A percentile compares a stretch with the other conserved stretches of the same genome.
Conservation (phyloP, 2,888 invertebrate species). For the Trissoscelio sp. region DNA sequence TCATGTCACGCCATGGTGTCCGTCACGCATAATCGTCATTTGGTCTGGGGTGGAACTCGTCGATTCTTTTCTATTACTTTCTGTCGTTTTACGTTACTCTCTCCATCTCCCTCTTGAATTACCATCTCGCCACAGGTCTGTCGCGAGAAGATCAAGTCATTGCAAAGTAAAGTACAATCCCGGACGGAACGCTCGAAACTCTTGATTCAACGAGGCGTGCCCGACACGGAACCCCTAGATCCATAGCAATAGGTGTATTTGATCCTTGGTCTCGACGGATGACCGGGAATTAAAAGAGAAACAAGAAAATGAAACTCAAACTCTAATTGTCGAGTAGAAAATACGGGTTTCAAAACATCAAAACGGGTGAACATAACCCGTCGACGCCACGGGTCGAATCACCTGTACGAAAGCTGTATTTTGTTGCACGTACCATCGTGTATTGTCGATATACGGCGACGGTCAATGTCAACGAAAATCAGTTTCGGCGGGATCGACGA, state of each 20-base stretch:
- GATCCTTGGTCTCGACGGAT: constrained; percentile 28
- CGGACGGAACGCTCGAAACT: constrained; percentile 95
- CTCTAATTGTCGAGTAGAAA: not conserved
- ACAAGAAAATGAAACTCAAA: not conserved
- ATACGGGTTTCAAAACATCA: no score
- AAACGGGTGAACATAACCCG: not conserved
- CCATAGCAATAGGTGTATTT: constrained; percentile 65
- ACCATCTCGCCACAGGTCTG: constrained; percentile 87
- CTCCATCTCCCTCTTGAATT: constrained; percentile 71
- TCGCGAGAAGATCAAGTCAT: constrained; percentile 93
- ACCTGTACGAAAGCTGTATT: constrained; percentile 37
- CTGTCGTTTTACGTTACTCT: constrained; percentile 67
- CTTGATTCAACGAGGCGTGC: constrained; percentile 93
- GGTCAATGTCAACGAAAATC: constrained; percentile 32
- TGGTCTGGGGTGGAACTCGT: constrained; percentile 58
- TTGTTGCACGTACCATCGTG: constrained; percentile 35
- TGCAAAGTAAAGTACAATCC: constrained; percentile 94
- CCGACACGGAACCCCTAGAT: constrained; percentile 91
- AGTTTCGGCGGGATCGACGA: constrained; percentile 28
- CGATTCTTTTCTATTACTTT: constrained; percentile 66
- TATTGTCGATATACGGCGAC: constrained; percentile 29
- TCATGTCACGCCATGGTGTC: constrained; percentile 61
- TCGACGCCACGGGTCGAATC: constrained; percentile 38
- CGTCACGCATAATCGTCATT: constrained; percentile 57
- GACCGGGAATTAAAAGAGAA: constrained; percentile 32